These are phyloP conservation scores for Zelostemma sp. DNA, from an alignment of 1,140 invertebrate species.

Conservation along the genomic window DNA sequence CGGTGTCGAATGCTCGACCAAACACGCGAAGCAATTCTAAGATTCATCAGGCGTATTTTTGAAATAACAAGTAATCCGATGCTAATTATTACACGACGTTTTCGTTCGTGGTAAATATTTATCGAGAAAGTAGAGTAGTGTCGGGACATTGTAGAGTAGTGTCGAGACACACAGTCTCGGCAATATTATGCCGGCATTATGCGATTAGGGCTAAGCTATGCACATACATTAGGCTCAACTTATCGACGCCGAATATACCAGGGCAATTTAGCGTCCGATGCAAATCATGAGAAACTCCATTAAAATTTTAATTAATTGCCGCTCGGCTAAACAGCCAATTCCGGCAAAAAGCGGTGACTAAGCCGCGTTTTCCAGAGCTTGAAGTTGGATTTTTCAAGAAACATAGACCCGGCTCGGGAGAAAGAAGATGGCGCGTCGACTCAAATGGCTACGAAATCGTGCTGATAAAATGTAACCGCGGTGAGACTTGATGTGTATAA, in stretches of 20 bases:
- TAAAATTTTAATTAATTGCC: conserved; percentile 46
- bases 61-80: conserved; percentile 33
- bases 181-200: conserved; percentile 40
- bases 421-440: conserved; percentile 56
- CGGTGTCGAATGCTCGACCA: too few species aligned
- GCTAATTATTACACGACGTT: conserved; percentile 45
- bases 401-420: too few species aligned
- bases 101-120: conserved; percentile 39
- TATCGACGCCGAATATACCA: conserved; percentile 45
- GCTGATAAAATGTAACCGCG: conserved; percentile 45
- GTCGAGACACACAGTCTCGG: conserved; percentile 30
- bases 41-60: too few species aligned
- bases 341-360: conserved; percentile 29
- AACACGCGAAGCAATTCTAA: too few species aligned
- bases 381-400: too few species aligned
- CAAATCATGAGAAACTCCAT: conserved; percentile 47
- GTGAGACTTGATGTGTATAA: conserved; percentile 31
- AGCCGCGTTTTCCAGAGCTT: conserved; percentile 17
- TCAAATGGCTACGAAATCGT: conserved; percentile 56
- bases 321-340: conserved; percentile 31
- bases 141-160: conserved; percentile 30
- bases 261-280: conserved; percentile 43
- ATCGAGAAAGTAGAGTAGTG: conserved; percentile 42
- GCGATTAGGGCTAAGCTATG: conserved; percentile 43
- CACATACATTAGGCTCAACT: conserved; percentile 48